Conservation (phyloP, 2,888 invertebrate species). For the Synergus japonicus region DNA sequence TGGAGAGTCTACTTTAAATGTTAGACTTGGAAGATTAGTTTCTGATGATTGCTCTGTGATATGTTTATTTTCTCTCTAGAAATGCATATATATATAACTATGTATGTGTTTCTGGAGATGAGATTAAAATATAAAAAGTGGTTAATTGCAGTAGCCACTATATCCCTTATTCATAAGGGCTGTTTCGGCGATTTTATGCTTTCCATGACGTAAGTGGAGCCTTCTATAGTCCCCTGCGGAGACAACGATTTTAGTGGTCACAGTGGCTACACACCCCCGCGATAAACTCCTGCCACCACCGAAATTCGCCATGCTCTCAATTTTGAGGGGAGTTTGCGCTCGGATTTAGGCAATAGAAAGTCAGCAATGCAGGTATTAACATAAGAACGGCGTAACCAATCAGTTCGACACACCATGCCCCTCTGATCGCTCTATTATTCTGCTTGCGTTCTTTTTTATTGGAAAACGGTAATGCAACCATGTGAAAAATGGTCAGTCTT, state of each 20-base stretch:
- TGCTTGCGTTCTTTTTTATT: conserved; percentile 47
- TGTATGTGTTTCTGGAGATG: neutral
- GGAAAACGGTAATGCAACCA: neutral
- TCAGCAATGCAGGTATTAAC: conserved; percentile 72
- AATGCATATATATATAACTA: neutral
- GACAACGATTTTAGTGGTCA: conserved; percentile 71
- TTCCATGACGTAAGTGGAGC: conserved; percentile 68
- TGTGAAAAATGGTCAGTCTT: neutral
- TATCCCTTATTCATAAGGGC: conserved; percentile 44
- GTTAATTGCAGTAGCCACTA: neutral
- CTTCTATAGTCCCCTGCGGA: conserved; percentile 45
- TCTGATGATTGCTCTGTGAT: neutral
- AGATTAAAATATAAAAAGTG: neutral
- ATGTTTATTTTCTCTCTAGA: neutral
- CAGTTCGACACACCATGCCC: conserved; percentile 66
- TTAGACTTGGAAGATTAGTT: neutral
- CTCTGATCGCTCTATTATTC: conserved; percentile 70
- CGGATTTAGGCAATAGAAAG: conserved; percentile 58
- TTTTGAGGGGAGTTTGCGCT: conserved; percentile 46
- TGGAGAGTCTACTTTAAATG: neutral
- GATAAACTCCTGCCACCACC: conserved; percentile 70
- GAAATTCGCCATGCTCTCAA: conserved; percentile 72
- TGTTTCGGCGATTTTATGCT: conserved; percentile 65
- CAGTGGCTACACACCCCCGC: conserved; percentile 75
- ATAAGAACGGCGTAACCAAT: conserved; percentile 74